Conservation (phyloP, 2,797 vertebrate genomes). For the Acanthurus lineatus region DNA sequence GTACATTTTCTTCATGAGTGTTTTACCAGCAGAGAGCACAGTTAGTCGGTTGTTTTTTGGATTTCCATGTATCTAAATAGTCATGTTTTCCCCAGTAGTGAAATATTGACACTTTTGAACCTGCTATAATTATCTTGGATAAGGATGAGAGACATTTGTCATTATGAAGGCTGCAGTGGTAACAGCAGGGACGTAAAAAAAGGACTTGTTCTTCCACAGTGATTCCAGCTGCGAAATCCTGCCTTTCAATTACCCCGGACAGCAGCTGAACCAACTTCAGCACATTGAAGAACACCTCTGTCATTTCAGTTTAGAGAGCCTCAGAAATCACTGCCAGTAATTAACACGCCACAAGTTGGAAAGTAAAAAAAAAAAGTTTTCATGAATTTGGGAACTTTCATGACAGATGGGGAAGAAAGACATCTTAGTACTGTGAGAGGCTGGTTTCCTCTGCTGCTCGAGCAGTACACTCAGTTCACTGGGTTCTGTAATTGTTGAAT, state of each 20-base stretch:
- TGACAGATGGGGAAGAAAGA: conserved; percentile 59
- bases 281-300: conserved; percentile 64
- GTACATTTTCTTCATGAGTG: conserved; percentile 23
- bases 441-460: conserved; percentile 63
- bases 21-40: conserved; percentile 1
- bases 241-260: conserved; percentile 72
- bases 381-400: conserved; percentile 69
- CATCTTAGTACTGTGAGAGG: conserved; percentile 57
- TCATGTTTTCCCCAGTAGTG: conserved; percentile 10
- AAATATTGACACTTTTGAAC: conserved; percentile 42
- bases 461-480: conserved; percentile 43
- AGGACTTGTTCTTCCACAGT: conserved; percentile 35
- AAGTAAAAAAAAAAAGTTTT: conserved; percentile 45
- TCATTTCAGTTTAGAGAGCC: conserved; percentile 68
- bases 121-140: conserved; percentile 57
- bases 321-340: conserved; percentile 68
- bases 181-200: conserved; percentile 34
- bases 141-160: conserved; percentile 53
- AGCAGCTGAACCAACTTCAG: conserved; percentile 68
- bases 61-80: not conserved
- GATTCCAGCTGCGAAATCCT: conserved; percentile 66
- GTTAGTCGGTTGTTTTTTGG: not conserved
- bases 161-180: conserved; percentile 56
- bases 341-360: conserved; percentile 71
- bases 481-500: conserved; percentile 61